phyloP scores from a whole-genome alignment of 2,113 vertebrate genomes.

The Myotis yumanensis region DNA sequence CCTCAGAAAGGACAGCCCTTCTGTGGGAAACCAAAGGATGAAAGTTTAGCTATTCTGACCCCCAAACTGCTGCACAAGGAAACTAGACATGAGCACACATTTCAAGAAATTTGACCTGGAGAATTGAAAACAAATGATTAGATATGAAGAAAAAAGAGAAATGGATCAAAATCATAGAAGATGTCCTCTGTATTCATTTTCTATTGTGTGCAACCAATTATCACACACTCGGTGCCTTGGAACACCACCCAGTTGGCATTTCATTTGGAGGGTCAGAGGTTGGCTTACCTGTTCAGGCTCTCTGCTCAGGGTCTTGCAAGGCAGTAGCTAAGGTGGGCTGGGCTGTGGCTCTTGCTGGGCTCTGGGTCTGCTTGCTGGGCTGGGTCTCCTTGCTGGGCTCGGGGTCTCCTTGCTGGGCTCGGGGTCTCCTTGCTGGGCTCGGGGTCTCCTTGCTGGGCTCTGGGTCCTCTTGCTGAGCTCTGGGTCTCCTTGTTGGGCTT shows the following conservation, averaged over 20 bases:
- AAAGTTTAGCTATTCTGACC: too few species aligned
- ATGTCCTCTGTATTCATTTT: accelerated
- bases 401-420: neutral
- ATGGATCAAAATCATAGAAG: neutral
- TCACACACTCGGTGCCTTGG: too few species aligned
- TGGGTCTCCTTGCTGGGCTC: neutral
- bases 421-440: neutral
- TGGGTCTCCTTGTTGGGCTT: neutral
- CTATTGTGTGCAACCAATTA: too few species aligned
- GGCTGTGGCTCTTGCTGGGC: accelerated
- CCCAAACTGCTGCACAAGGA: neutral
- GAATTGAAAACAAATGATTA: neutral
- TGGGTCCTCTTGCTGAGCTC: neutral
- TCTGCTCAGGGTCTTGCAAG: neutral
- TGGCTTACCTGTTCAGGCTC: neutral
- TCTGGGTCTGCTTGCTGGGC: neutral
- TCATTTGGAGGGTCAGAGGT: neutral
- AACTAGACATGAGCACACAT: neutral
- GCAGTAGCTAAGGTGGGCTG: neutral
- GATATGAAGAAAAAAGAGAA: neutral
- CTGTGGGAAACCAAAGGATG: too few species aligned
- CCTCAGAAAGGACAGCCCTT: neutral
- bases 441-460: neutral
- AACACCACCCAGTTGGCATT: accelerated
- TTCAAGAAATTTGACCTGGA: neutral